phyloP scores from a whole-genome alignment of 2,888 invertebrate genomes.

The Proisotoma minuta region DNA sequence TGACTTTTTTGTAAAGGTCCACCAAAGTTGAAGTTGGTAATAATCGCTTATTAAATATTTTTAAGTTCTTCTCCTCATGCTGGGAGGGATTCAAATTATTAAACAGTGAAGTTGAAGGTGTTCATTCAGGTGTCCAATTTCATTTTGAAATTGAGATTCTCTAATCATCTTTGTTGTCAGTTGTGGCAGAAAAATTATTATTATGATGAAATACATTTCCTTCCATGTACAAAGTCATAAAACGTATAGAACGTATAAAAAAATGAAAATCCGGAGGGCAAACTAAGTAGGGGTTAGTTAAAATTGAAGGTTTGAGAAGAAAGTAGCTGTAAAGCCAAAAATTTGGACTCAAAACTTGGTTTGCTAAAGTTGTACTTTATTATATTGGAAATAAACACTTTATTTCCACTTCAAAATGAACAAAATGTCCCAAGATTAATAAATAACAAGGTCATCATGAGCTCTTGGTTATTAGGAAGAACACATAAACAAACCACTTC shows the following conservation, averaged over 20 bases:
- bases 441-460: too few relatives aligned
- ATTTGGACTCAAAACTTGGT: too few relatives aligned
- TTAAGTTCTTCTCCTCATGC: neutral
- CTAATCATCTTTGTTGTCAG: constrained; percentile 15
- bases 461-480: too few relatives aligned
- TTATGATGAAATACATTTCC: constrained; percentile 11
- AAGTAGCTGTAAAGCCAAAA: too few relatives aligned
- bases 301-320: too few relatives aligned
- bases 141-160: constrained; percentile 28
- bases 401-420: too few relatives aligned
- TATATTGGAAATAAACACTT: neutral
- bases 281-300: too few relatives aligned
- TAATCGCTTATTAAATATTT: too few relatives aligned
- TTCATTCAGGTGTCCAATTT: constrained; percentile 25
- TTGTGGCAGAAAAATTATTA: constrained; percentile 16
- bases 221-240: neutral
- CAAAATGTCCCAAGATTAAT: too few relatives aligned
- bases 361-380: too few relatives aligned
- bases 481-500: constrained; percentile 6
- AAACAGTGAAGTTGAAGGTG: constrained; percentile 13
- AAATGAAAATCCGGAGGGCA: too few relatives aligned
- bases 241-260: too few relatives aligned
- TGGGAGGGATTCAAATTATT: constrained; percentile 26
- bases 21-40: constrained; percentile 14
- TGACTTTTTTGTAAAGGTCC: neutral